phyloP scores from a whole-genome alignment of 2,113 vertebrate species.

The Albula goreensis region DNA sequence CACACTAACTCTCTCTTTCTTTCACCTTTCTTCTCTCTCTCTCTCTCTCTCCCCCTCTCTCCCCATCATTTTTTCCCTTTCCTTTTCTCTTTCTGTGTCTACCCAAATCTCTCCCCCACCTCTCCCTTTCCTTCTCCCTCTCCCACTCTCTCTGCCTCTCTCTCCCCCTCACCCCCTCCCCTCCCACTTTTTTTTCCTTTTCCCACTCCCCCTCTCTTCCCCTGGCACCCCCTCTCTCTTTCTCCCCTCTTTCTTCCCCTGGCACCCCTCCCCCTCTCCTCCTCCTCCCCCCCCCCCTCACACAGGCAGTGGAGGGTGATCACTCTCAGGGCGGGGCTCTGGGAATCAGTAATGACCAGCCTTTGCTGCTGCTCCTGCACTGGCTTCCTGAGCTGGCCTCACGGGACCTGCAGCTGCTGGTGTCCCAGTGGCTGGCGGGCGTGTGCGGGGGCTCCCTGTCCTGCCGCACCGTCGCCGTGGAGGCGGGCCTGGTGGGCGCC shows the following conservation, averaged over 20 bases:
- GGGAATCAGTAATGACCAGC: slow-evolving; percentile 87
- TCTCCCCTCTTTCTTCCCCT: background rate
- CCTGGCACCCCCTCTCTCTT: background rate
- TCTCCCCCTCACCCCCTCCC: background rate
- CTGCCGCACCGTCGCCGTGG: slow-evolving; percentile 85
- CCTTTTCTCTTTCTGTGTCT: background rate
- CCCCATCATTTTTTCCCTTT: background rate
- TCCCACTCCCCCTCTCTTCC: background rate
- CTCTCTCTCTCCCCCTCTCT: background rate
- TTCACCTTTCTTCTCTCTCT: too few species aligned
- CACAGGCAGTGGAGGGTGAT: slow-evolving; percentile 87
- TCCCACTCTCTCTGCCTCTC: slow-evolving; percentile 15
- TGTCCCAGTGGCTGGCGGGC: slow-evolving; percentile 77
- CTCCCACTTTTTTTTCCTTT: background rate
- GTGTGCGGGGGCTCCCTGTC: slow-evolving; percentile 82
- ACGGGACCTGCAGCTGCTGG: slow-evolving; percentile 79
- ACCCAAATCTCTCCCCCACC: background rate
- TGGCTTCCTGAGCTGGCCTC: slow-evolving; percentile 84
- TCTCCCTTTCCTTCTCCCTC: slow-evolving; percentile 1
- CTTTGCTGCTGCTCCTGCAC: slow-evolving; percentile 82
- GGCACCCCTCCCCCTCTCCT: background rate
- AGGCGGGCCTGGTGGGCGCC: slow-evolving; percentile 83
- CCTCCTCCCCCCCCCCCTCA: slow-evolving; percentile 1
- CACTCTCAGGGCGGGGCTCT: slow-evolving; percentile 67
- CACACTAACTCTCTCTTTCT: too few species aligned